A percentile compares a stretch with the other conserved stretches of the same genome.
Conservation (phyloP, 2,113 vertebrate genomes). For the Protobothrops mucrosquamatus region DNA sequence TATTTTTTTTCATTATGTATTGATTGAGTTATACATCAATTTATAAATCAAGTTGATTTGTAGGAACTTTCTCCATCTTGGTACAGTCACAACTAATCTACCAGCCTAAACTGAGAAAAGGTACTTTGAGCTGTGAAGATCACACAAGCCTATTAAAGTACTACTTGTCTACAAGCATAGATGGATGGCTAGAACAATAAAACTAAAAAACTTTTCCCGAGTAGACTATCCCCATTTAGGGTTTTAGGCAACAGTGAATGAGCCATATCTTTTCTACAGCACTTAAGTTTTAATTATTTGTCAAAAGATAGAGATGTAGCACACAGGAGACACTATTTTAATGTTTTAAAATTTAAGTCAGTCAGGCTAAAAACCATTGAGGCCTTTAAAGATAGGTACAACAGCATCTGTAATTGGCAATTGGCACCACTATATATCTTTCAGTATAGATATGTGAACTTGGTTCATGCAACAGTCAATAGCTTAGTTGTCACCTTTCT, state of each 20-base stretch:
- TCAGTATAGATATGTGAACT: background rate
- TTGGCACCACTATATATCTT: background rate
- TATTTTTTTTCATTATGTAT: background rate
- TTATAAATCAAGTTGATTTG: background rate
- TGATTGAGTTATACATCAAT: background rate
- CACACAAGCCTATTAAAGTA: background rate
- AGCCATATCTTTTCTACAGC: background rate
- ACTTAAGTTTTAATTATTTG: background rate
- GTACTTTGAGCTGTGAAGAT: background rate
- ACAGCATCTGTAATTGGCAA: background rate
- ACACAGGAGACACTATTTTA: background rate
- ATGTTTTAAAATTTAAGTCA: background rate
- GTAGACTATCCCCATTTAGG: background rate
- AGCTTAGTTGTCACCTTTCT: background rate
- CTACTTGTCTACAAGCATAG: background rate
- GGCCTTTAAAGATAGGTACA: background rate
- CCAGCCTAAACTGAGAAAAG: background rate
- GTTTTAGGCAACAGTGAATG: background rate
- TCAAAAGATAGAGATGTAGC: background rate
- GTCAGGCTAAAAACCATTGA: background rate
- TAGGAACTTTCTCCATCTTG: background rate
- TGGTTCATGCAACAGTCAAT: background rate
- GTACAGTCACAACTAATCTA: background rate
- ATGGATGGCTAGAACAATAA: background rate
- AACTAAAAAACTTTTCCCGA: background rate